phyloP scores from a whole-genome alignment of 64 coral and sea anemone species.

The Exaiptasia diaphana region DNA sequence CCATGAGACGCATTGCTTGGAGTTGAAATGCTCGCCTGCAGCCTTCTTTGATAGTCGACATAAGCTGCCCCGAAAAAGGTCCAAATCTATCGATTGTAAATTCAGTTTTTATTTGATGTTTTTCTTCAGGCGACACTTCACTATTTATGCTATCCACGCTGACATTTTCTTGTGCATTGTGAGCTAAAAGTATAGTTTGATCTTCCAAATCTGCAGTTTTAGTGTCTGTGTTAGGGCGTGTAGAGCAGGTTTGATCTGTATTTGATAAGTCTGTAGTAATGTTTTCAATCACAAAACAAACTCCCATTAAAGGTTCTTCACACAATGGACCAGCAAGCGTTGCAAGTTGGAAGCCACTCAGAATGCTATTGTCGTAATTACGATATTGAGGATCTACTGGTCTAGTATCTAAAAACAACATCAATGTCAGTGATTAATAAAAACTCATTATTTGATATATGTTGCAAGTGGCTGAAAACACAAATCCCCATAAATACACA shows the following conservation, averaged over 20 bases:
- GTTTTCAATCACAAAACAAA: constrained; percentile 86
- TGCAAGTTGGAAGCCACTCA: constrained; percentile 86
- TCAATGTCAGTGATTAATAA: background rate
- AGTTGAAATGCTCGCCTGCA: constrained; percentile 83
- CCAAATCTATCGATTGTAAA: constrained; percentile 45
- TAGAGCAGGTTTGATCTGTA: background rate
- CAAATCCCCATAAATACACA: too few species aligned
- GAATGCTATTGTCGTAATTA: constrained; percentile 87
- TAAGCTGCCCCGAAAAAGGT: constrained; percentile 89
- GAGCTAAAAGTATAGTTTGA: background rate
- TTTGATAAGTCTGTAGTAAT: background rate
- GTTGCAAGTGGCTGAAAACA: too few species aligned
- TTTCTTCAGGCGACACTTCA: background rate
- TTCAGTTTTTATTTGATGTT: background rate
- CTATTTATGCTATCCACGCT: background rate
- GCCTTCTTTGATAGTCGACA: constrained; percentile 95
- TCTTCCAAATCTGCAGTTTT: background rate
- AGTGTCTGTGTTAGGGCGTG: background rate
- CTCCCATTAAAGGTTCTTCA: constrained; percentile 96
- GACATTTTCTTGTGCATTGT: background rate
- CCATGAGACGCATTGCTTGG: constrained; percentile 91
- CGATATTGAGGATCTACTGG: constrained; percentile 1
- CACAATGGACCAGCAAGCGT: constrained; percentile 81
- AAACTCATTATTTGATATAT: background rate
- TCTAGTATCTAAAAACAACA: background rate